Evolutionary conservation across 2,113 vertebrate genomes (phyloP).

Genomic region (Bagarius yarrelli): DNA sequence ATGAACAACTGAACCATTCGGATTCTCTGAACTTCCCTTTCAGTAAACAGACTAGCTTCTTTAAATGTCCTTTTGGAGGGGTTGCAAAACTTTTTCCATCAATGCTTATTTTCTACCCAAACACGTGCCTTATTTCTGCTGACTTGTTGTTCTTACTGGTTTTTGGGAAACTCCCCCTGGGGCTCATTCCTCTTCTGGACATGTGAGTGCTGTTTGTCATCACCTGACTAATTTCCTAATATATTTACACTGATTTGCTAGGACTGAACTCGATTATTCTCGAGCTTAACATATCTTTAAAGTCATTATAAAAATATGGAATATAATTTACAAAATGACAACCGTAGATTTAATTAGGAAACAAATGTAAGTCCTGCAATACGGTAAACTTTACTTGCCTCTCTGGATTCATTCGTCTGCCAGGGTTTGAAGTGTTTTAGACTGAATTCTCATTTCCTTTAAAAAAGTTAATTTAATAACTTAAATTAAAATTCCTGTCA

Average conservation of each 20-base stretch:
- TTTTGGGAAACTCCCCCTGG: slow-evolving; percentile 40
- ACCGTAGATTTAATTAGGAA: background rate
- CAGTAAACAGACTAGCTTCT: background rate
- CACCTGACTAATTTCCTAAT: slow-evolving; percentile 32
- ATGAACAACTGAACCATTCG: background rate
- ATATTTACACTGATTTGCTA: background rate
- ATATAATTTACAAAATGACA: background rate
- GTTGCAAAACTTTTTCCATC: slow-evolving; percentile 28
- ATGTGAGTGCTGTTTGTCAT: slow-evolving; percentile 47
- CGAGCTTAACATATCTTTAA: background rate
- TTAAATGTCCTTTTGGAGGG: background rate
- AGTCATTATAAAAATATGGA: background rate
- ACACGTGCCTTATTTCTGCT: slow-evolving; percentile 33
- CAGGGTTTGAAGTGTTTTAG: background rate
- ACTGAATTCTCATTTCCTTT: too few relatives aligned
- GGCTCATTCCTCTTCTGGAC: slow-evolving; percentile 23
- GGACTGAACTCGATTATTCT: slow-evolving; percentile 9
- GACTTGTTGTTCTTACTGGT: slow-evolving; percentile 5
- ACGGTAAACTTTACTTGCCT: background rate
- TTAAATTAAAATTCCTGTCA: background rate
- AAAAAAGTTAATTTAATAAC: too few relatives aligned
- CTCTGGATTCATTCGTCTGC: too few relatives aligned
- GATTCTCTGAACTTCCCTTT: slow-evolving; percentile 1
- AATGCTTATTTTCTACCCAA: slow-evolving; percentile 27
- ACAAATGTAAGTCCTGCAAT: background rate